Percentiles rank a stretch among this genome's conserved stretches.
These are phyloP conservation scores for Syngnathus acus DNA, from an alignment of 2,797 vertebrate species.

Conservation along the genomic window DNA sequence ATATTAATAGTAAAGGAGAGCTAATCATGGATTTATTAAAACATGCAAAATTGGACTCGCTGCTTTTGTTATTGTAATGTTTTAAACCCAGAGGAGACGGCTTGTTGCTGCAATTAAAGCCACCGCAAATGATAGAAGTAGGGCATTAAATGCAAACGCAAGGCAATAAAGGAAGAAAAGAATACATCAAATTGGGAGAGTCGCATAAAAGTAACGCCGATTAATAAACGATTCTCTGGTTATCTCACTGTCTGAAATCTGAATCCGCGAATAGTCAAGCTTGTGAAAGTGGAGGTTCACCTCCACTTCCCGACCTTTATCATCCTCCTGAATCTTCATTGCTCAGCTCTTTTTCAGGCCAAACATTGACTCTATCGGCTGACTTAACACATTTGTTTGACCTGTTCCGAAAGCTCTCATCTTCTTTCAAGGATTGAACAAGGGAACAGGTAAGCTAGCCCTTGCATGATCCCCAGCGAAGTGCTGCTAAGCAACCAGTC, in stretches of 20 bases:
- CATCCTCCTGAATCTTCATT: background rate
- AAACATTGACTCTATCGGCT: slow-evolving; percentile 4
- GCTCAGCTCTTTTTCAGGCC: slow-evolving; percentile 4
- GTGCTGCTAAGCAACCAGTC: background rate
- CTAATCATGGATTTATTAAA: background rate
- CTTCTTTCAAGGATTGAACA: background rate
- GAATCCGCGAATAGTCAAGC: background rate
- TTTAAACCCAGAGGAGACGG: background rate
- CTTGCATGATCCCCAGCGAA: background rate
- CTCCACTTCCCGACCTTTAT: slow-evolving; percentile 1
- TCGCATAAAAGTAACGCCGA: background rate
- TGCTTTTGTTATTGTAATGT: background rate
- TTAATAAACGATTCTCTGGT: background rate
- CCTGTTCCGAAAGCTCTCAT: background rate
- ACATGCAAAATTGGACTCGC: background rate
- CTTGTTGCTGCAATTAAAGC: background rate
- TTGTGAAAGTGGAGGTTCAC: background rate
- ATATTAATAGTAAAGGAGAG: background rate
- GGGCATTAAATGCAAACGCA: background rate
- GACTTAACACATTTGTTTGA: slow-evolving; percentile 4
- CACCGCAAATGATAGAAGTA: background rate
- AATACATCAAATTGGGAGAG: background rate
- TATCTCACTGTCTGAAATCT: no score
- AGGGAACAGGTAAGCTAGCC: background rate
- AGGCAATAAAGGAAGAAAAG: background rate